phyloP scores from a whole-genome alignment of 2,797 vertebrate species.

The Ceryle rudis region DNA sequence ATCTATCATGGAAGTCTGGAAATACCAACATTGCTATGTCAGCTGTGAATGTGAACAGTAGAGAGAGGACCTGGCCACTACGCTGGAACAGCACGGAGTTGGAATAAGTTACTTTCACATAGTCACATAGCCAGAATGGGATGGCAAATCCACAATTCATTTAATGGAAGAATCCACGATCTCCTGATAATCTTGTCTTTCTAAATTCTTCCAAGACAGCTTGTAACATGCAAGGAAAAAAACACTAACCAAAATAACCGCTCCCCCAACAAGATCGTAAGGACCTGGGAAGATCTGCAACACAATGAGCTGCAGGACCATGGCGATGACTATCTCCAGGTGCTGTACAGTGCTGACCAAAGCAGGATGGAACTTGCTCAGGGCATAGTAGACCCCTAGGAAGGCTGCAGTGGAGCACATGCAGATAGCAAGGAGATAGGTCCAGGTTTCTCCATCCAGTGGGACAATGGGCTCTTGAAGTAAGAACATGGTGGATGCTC shows the following conservation, averaged over 20 bases:
- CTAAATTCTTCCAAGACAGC: constrained; percentile 86
- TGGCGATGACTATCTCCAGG: constrained; percentile 91
- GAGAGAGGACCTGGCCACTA: constrained; percentile 74
- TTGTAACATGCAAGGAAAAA: constrained; percentile 90
- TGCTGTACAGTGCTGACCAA: constrained; percentile 96
- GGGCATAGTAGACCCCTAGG: constrained; percentile 92
- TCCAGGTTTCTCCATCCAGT: constrained; percentile 88
- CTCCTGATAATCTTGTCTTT: constrained; percentile 91
- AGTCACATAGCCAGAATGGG: background rate
- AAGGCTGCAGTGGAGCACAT: constrained; percentile 91
- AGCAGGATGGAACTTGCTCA: constrained; percentile 93
- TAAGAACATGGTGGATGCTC: constrained; percentile 88
- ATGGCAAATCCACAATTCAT: constrained; percentile 72
- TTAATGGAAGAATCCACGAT: constrained; percentile 96
- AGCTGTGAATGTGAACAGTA: background rate
- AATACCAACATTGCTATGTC: background rate
- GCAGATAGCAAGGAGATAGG: constrained; percentile 88
- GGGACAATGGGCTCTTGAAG: constrained; percentile 95
- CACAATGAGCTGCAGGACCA: constrained; percentile 90
- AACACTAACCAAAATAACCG: constrained; percentile 90
- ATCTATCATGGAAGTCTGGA: background rate
- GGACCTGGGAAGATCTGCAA: constrained; percentile 85
- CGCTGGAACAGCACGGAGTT: constrained; percentile 77
- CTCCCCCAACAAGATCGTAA: constrained; percentile 89
- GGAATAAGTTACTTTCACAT: constrained; percentile 66